Conservation (phyloP, 2,113 vertebrate species). For the Caloenas nicobarica region DNA sequence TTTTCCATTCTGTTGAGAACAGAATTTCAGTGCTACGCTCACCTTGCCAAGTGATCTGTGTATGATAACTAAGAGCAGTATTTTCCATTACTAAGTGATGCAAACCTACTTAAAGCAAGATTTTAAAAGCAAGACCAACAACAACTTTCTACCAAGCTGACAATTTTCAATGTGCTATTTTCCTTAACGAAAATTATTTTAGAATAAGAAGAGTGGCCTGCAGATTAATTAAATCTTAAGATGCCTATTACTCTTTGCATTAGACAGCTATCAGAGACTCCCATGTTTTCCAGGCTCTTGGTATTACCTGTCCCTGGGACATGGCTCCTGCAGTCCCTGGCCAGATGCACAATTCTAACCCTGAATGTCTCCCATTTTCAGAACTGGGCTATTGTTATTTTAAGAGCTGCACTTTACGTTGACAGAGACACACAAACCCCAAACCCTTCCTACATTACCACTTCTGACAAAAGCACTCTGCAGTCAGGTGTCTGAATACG, state of each 20-base stretch:
- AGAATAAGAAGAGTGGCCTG: background rate
- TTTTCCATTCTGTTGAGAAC: background rate
- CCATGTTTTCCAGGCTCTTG: background rate
- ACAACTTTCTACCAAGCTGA: background rate
- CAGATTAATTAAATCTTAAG: background rate
- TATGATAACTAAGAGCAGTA: background rate
- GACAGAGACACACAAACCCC: background rate
- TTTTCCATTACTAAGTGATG: background rate
- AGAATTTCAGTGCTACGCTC: background rate
- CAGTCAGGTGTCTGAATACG: rapidly evolving
- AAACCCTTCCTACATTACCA: background rate
- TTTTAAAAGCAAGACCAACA: background rate
- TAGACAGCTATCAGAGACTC: background rate
- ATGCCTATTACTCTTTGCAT: background rate
- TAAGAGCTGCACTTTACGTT: background rate
- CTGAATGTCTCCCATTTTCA: background rate
- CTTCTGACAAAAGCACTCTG: background rate
- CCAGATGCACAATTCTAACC: background rate
- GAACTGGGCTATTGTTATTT: background rate
- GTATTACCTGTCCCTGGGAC: background rate
- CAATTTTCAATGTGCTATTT: background rate
- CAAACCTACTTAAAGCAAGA: background rate
- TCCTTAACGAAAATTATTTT: background rate
- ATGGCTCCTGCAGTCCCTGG: background rate
- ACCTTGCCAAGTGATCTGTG: background rate